Base-by-base conservation (phyloP, 2,113 vertebrate species). In the Willisornis vidua region DNA sequence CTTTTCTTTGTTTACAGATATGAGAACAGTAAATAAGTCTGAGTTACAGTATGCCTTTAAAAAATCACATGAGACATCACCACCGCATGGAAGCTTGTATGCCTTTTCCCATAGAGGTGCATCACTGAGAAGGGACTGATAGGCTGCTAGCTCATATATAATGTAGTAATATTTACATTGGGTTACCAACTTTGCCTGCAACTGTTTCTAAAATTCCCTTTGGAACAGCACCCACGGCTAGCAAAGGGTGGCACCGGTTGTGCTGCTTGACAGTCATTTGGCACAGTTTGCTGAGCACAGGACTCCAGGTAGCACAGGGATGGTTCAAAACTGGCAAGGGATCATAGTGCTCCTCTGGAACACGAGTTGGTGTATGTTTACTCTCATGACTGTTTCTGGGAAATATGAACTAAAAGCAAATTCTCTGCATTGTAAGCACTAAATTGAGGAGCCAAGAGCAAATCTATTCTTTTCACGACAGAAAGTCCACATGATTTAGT, bases 1-100 rank as follows among this genome's bases (percentile, higher is more conserved):
- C 79, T 94, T 76, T 80, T 77, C 82, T 83, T 94, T 93, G 92
- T 87, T 96, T 97, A 93, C 68, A 94, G 85, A 97, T 71, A 91
- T 0, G 3, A 95, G 93, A 95, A 65, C 46, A 91, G 58, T 90
- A 93, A 93, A 95, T 91, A 90, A 94, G 73, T 39, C 37, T 0
- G 5, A 85, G 66, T 80, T 91, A 68, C 37, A 91, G 65, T 67
- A 72, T 61, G 62, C 55, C 83, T 94, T 94, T 73, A 68, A 84
- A 84, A 94, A 54, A 83, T 90, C 83, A 28, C 59, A 85, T 96
- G 93, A 93, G 95, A 33, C 94, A 93, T 88, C 68, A 92, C 54
- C 29, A 84, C 79, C 91, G 93, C 95, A 94, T 93, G 88, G 93
- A 95, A 93, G 49, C 75, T 59, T 75, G 59, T 26, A 33, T 96